Evolutionary conservation across 2,888 invertebrate species (phyloP).

Genomic region (Emmelina monodactyla): DNA sequence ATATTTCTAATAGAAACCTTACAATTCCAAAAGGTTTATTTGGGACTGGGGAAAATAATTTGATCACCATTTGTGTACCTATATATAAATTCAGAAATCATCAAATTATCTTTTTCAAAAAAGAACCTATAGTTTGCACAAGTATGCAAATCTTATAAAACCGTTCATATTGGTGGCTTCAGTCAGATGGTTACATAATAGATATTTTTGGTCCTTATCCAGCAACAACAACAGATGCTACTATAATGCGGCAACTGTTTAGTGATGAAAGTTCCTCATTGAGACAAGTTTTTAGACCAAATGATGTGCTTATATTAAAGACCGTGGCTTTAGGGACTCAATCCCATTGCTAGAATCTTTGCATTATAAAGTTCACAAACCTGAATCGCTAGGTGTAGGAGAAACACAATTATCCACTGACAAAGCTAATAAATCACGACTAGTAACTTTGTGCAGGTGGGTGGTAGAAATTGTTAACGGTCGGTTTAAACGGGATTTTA

Average conservation of each 20-base stretch:
- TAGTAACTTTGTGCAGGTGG: constrained; percentile 12
- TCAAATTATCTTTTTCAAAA: constrained; percentile 12
- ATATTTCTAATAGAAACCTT: constrained; percentile 1
- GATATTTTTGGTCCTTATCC: constrained; percentile 10
- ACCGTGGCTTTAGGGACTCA: constrained; percentile 5
- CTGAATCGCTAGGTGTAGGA: constrained; percentile 8
- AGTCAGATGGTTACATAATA: constrained; percentile 12
- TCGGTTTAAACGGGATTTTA: constrained; percentile 13
- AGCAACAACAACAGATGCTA: constrained; percentile 11
- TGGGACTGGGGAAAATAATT: neutral
- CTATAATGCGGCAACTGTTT: constrained; percentile 6
- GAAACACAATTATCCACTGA: constrained; percentile 11
- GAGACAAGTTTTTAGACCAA: neutral
- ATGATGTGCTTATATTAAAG: constrained; percentile 8
- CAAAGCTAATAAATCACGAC: constrained; percentile 11
- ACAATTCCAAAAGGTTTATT: constrained; percentile 2
- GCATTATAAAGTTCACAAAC: constrained; percentile 6
- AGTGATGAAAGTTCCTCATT: neutral
- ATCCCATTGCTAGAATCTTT: constrained; percentile 2
- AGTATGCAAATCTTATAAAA: constrained; percentile 13
- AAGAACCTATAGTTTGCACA: constrained; percentile 11
- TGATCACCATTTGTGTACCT: constrained; percentile 11
- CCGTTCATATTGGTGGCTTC: constrained; percentile 10
- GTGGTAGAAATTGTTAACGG: constrained; percentile 13
- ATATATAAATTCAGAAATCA: constrained; percentile 10